Evolutionary conservation across 2,888 invertebrate genomes (phyloP).

Genomic region (Blastobasis adustella): DNA sequence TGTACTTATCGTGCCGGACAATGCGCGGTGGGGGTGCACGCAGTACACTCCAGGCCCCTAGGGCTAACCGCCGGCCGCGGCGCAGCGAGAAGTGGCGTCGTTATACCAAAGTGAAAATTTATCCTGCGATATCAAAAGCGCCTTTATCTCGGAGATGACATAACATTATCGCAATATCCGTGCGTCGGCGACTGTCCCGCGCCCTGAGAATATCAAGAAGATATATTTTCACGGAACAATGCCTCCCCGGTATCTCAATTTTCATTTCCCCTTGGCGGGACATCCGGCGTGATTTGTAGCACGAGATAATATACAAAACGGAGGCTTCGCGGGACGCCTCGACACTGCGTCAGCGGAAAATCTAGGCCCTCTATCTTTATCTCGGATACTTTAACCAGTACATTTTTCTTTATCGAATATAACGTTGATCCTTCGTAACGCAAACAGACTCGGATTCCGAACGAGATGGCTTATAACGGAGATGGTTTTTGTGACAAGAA

Average conservation of each 20-base stretch:
- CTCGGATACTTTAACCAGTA: slow-evolving; percentile 41
- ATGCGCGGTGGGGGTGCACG: background rate
- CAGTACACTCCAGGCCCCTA: background rate
- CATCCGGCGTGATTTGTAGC: slow-evolving; percentile 73
- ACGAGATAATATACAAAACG: slow-evolving; percentile 71
- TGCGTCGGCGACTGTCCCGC: slow-evolving; percentile 58
- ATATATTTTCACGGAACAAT: slow-evolving; percentile 73
- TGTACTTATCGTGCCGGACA: background rate
- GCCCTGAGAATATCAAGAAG: slow-evolving; percentile 66
- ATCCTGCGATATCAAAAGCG: slow-evolving; percentile 54
- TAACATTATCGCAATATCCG: slow-evolving; percentile 68
- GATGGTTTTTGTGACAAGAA: slow-evolving; percentile 10
- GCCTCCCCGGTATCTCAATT: slow-evolving; percentile 71
- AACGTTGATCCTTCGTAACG: slow-evolving; percentile 25
- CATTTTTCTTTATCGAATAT: slow-evolving; percentile 43
- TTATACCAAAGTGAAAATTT: slow-evolving; percentile 50
- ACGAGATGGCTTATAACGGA: slow-evolving; percentile 9
- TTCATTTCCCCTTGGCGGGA: slow-evolving; percentile 68
- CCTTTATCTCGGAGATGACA: slow-evolving; percentile 60
- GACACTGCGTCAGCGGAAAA: slow-evolving; percentile 53
- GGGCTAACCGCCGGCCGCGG: background rate
- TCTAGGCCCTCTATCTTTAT: slow-evolving; percentile 52
- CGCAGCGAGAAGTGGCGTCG: slow-evolving; percentile 16
- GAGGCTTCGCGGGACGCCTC: slow-evolving; percentile 57
- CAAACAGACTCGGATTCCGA: slow-evolving; percentile 10